phyloP scores from a whole-genome alignment of 2,113 vertebrate species.

The Dunckerocampus dactyliophorus region DNA sequence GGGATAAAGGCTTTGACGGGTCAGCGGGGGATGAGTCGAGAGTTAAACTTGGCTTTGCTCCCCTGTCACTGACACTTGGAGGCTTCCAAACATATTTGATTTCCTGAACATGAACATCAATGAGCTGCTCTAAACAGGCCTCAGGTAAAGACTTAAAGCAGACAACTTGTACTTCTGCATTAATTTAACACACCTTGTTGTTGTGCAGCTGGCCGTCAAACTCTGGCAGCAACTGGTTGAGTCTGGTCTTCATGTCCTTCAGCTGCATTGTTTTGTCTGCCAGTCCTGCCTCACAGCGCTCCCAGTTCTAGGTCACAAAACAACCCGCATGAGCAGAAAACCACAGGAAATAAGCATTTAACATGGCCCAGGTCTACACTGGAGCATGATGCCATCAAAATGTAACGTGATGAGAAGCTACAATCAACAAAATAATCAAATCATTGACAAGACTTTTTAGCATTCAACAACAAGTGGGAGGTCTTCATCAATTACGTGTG shows the following conservation, averaged over 20 bases:
- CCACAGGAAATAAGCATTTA: not conserved
- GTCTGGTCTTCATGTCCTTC: constrained; percentile 67
- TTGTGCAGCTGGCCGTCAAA: constrained; percentile 69
- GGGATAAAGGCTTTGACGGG: constrained; percentile 25
- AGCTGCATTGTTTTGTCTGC: constrained; percentile 67
- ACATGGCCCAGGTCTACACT: not conserved
- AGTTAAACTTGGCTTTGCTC: constrained; percentile 26
- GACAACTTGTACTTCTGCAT: not conserved
- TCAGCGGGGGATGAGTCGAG: constrained; percentile 18
- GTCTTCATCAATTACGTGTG: too few species aligned
- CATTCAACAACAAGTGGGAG: too few species aligned
- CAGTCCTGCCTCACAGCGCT: constrained; percentile 72
- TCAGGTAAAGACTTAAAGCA: too few species aligned
- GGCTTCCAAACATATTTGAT: not conserved
- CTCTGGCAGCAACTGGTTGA: constrained; percentile 75
- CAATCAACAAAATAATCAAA: not conserved
- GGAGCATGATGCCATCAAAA: too few species aligned
- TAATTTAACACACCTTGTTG: not conserved
- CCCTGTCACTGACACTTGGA: not conserved
- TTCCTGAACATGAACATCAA: too few species aligned
- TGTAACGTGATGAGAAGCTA: too few species aligned
- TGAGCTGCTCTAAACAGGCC: too few species aligned
- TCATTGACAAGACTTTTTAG: too few species aligned
- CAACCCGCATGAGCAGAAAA: too few species aligned
- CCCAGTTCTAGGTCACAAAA: constrained; percentile 78